Percentiles rank a stretch among this genome's conserved stretches.
phyloP scores from a whole-genome alignment of 2,888 invertebrate species.

The Eupithecia pulchellata region DNA sequence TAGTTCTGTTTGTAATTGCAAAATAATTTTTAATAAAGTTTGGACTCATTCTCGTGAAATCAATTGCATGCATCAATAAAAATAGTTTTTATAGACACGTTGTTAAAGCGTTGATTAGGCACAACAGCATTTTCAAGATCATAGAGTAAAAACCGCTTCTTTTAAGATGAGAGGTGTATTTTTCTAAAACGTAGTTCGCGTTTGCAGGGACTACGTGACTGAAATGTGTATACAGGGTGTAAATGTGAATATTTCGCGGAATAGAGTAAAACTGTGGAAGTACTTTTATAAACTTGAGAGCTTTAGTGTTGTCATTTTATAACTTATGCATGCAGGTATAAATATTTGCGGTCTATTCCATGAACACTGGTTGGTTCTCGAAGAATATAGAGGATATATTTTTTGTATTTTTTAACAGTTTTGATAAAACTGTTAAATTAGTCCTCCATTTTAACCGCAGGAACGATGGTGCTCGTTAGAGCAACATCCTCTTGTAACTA shows the following conservation, averaged over 20 bases:
- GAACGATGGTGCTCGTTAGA: too few species aligned
- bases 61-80: background rate
- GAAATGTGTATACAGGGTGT: conserved; percentile 40
- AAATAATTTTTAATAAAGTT: background rate
- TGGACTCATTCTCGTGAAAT: background rate
- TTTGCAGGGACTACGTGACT: conserved; percentile 52
- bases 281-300: conserved; percentile 3
- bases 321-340: background rate
- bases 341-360: background rate
- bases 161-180: conserved; percentile 39
- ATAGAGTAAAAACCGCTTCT: too few species aligned
- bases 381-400: too few species aligned
- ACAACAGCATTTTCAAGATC: conserved; percentile 31
- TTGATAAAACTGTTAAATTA: too few species aligned
- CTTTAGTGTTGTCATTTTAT: background rate
- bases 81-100: background rate
- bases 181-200: conserved; percentile 48
- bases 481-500: too few species aligned
- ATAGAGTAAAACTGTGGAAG: conserved; percentile 9
- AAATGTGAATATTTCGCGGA: conserved; percentile 10
- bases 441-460: too few species aligned
- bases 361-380: background rate
- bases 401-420: too few species aligned
- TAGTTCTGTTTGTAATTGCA: too few species aligned
- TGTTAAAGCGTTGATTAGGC: conserved; percentile 24